Evolutionary conservation across 2,113 vertebrate species (phyloP).

Genomic region (Cricetomys ansorgei): DNA sequence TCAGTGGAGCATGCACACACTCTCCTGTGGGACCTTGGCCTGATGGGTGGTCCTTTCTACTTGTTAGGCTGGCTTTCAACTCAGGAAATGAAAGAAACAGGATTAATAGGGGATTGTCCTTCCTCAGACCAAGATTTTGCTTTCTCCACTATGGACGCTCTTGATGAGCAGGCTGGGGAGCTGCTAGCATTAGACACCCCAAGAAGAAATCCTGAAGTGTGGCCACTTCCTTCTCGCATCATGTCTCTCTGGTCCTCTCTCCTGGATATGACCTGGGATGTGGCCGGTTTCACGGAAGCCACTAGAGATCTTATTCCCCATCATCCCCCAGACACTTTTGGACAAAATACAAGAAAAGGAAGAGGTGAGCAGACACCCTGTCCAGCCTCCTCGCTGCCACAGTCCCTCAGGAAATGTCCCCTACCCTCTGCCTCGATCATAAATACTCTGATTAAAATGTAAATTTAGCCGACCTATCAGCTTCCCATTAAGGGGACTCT

Average conservation of each 20-base stretch:
- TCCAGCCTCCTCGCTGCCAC: slow-evolving; percentile 56
- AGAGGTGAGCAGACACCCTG: slow-evolving; percentile 78
- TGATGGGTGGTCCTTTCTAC: background rate
- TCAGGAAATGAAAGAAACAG: background rate
- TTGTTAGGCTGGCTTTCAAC: background rate
- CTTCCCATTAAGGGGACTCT: slow-evolving; percentile 95
- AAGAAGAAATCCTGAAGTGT: background rate
- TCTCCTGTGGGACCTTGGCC: too few species aligned
- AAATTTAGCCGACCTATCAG: slow-evolving; percentile 98
- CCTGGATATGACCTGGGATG: background rate
- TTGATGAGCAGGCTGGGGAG: background rate
- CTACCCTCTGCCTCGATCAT: slow-evolving; percentile 85
- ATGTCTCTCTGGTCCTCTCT: background rate
- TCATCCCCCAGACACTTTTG: slow-evolving; percentile 39
- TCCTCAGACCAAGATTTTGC: background rate
- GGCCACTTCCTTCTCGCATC: background rate
- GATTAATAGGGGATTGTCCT: background rate
- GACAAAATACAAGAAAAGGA: slow-evolving; percentile 45
- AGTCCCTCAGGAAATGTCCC: slow-evolving; percentile 77
- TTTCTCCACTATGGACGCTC: background rate
- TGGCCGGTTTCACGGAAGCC: background rate
- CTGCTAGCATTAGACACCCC: background rate
- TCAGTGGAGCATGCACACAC: fast-evolving
- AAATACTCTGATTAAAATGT: slow-evolving; percentile 98
- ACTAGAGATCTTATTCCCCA: background rate